Conservation (phyloP, 2,888 invertebrate genomes). For the Scelioninae gen. 1 region DNA sequence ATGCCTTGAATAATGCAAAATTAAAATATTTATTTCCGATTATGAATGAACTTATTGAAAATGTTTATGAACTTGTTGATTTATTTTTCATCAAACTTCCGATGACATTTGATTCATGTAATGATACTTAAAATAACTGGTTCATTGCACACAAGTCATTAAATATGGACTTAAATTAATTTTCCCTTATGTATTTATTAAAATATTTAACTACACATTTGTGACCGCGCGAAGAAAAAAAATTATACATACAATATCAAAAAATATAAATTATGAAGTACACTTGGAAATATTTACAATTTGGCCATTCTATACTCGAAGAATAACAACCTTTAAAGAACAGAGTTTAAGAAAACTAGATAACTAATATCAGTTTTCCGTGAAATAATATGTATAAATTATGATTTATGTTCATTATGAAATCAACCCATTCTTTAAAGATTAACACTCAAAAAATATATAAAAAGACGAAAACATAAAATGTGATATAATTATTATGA, state of each 20-base stretch:
- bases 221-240: slow-evolving; percentile 58
- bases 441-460: too few relatives aligned
- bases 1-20: too few relatives aligned
- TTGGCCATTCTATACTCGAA: slow-evolving; percentile 24
- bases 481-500: too few relatives aligned
- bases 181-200: slow-evolving; percentile 30
- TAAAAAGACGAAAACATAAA: too few relatives aligned
- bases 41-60: too few relatives aligned
- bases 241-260: slow-evolving; percentile 25
- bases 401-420: too few relatives aligned
- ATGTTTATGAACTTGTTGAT: too few relatives aligned
- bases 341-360: not conserved
- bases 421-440: too few relatives aligned
- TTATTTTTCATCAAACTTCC: slow-evolving; percentile 13
- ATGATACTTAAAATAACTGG: slow-evolving; percentile 5
- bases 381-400: too few relatives aligned
- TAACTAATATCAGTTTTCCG: too few relatives aligned
- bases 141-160: slow-evolving; percentile 15
- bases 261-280: slow-evolving; percentile 50
- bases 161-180: slow-evolving; percentile 23
- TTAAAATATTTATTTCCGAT: too few relatives aligned
- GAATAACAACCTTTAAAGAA: not conserved
- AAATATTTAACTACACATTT: slow-evolving; percentile 52
- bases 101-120: not conserved
- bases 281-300: slow-evolving; percentile 43